Conservation (phyloP, 2,113 vertebrate species). For the Natator depressus region DNA sequence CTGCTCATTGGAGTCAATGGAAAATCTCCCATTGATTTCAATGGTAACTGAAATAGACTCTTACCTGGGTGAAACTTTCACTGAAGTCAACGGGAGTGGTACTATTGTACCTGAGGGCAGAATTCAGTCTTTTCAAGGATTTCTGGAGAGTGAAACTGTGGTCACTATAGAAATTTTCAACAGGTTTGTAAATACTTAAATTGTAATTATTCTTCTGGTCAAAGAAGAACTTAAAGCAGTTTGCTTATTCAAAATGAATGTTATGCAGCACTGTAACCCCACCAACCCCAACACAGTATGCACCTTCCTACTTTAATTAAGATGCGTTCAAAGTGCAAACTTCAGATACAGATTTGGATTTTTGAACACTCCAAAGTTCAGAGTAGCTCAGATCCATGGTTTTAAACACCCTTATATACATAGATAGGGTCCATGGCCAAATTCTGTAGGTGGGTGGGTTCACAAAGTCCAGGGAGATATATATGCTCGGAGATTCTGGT, state of each 20-base stretch:
- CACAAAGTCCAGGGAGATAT: background rate
- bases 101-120: rapidly evolving
- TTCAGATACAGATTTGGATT: background rate
- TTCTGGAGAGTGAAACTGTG: rapidly evolving
- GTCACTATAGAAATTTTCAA: background rate
- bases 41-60: rapidly evolving
- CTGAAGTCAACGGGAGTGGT: rapidly evolving
- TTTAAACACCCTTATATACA: background rate
- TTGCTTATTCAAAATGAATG: background rate
- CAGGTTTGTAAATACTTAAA: slow-evolving; percentile 9
- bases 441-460: background rate
- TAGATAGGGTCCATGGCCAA: background rate
- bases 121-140: background rate
- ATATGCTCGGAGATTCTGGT: background rate
- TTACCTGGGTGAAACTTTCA: rapidly evolving
- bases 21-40: background rate
- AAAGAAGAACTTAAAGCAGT: background rate
- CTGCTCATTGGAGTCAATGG: background rate
- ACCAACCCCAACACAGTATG: background rate
- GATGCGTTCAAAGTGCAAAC: background rate
- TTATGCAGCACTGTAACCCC: background rate
- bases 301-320: slow-evolving; percentile 50
- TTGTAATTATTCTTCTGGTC: background rate
- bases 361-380: background rate
- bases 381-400: background rate